These are phyloP conservation scores for Megaleporinus macrocephalus DNA, from an alignment of 2,113 vertebrate species.

Conservation along the genomic window DNA sequence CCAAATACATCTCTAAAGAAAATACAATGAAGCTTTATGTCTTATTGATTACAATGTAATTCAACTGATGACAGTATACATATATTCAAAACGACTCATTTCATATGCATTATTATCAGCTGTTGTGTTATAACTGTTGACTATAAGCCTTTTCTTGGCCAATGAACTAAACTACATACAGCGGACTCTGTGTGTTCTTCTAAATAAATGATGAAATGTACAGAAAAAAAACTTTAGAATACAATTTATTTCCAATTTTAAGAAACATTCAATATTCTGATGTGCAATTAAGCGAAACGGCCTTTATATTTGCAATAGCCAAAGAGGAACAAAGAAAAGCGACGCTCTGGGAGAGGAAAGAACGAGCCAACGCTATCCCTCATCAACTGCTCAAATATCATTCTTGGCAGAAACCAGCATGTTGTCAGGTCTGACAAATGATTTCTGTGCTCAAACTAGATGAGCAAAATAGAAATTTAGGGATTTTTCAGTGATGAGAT, in stretches of 20 bases:
- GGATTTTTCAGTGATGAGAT: constrained; percentile 45
- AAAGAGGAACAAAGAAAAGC: neutral
- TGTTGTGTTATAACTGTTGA: neutral
- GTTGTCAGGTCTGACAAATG: constrained; percentile 45
- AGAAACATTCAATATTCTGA: neutral
- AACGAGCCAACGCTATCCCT: constrained; percentile 22
- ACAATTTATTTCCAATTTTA: neutral
- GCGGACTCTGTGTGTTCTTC: neutral
- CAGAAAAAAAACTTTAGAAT: neutral
- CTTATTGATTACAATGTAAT: neutral
- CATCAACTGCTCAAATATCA: constrained; percentile 49
- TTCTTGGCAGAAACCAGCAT: constrained; percentile 41
- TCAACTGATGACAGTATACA: neutral
- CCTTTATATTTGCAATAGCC: neutral
- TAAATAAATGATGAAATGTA: neutral
- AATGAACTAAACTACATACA: neutral
- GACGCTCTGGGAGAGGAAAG: neutral
- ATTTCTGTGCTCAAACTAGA: constrained; percentile 32
- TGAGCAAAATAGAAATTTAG: neutral
- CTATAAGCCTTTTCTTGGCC: neutral
- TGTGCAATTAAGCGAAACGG: neutral
- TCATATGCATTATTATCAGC: too few relatives aligned
- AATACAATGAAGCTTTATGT: neutral
- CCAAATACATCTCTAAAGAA: too few relatives aligned
- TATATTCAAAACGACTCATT: neutral